Conservation (phyloP, 2,888 invertebrate species). For the Linnaemya vulpina region DNA sequence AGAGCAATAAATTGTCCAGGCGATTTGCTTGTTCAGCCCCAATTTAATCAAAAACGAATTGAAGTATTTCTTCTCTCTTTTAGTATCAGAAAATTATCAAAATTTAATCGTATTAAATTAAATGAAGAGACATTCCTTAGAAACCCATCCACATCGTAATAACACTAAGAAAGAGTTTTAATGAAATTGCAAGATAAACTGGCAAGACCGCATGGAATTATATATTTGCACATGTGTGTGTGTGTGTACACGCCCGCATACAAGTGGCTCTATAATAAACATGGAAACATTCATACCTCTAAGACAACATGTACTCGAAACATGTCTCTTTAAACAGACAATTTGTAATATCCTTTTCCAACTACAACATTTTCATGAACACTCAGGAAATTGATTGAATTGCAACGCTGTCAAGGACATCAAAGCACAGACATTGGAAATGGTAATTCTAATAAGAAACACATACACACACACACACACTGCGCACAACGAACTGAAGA, state of each 20-base stretch:
- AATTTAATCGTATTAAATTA: not conserved
- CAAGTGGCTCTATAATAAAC: not conserved
- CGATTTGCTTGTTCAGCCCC: too few species aligned
- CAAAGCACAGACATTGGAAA: conserved; percentile 34
- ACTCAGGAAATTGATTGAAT: conserved; percentile 71
- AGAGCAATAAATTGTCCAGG: too few species aligned
- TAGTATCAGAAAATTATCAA: not conserved
- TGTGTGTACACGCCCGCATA: not conserved
- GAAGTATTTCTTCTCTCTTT: too few species aligned
- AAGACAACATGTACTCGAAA: not conserved
- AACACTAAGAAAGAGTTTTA: conserved; percentile 5
- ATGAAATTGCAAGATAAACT: not conserved
- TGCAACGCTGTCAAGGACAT: conserved; percentile 65
- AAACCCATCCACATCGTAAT: conserved; percentile 19
- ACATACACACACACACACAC: not conserved
- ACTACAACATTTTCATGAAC: conserved; percentile 62
- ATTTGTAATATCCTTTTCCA: conserved; percentile 68
- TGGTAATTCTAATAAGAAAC: conserved; percentile 12
- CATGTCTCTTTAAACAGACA: conserved; percentile 54
- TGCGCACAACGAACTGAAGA: not conserved
- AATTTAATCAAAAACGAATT: too few species aligned
- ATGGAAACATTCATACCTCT: not conserved
- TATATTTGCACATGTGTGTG: not conserved
- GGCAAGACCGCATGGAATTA: not conserved
- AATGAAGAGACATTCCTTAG: conserved; percentile 6